phyloP scores from a whole-genome alignment of 30 jellyfish, hydroid and myxozoan genomes.

The Sanderia malayensis region DNA sequence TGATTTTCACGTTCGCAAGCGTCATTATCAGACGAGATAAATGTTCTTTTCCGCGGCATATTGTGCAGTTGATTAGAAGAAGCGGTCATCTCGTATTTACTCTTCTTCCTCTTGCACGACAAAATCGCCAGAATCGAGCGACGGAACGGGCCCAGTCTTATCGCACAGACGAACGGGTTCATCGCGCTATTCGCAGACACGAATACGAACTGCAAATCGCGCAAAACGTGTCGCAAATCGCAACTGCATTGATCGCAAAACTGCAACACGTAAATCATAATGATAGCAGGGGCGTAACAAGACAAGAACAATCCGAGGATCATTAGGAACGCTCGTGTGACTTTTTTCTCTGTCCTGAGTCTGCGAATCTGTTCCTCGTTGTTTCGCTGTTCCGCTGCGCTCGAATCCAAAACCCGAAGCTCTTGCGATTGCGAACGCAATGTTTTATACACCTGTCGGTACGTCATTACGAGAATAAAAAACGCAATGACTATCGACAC shows the following conservation, averaged over 20 bases:
- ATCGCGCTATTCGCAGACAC: constrained; percentile 73
- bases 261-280: constrained; percentile 62
- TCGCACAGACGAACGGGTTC: constrained; percentile 82
- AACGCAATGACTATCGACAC: constrained; percentile 55
- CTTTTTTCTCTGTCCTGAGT: constrained; percentile 41
- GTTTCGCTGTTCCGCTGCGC: background rate
- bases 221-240: constrained; percentile 63
- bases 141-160: constrained; percentile 72
- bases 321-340: constrained; percentile 54
- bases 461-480: constrained; percentile 33
- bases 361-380: background rate
- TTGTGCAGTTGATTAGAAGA: too few relatives aligned
- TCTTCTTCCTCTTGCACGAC: constrained; percentile 4
- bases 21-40: too few relatives aligned
- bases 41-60: too few relatives aligned
- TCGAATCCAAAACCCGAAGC: background rate
- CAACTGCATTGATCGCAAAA: constrained; percentile 72
- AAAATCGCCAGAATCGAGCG: constrained; percentile 52
- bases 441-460: constrained; percentile 1
- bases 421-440: constrained; percentile 1
- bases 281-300: constrained; percentile 78
- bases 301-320: constrained; percentile 55
- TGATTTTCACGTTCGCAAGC: too few relatives aligned
- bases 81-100: background rate
- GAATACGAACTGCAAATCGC: constrained; percentile 76